phyloP scores from a whole-genome alignment of 2,888 invertebrate species.

The Megamerina dolium region DNA sequence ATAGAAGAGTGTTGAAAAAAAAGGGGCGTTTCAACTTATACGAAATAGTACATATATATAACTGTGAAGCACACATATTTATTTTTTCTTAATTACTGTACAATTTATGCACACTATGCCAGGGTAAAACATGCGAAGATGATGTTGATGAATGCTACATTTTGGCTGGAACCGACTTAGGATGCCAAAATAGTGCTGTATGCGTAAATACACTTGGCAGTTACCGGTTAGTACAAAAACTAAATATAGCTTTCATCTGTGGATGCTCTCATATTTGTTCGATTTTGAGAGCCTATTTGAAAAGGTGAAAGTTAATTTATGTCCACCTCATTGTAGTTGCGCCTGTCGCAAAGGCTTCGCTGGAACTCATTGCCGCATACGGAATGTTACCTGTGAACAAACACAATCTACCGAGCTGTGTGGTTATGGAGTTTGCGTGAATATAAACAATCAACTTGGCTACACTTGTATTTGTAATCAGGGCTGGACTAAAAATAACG shows the following conservation, averaged over 20 bases:
- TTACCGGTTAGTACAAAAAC: constrained; percentile 57
- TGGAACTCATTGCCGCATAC: constrained; percentile 76
- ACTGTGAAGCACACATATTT: no score
- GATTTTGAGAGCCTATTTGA: no score
- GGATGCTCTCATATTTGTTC: not conserved
- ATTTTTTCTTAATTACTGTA: no score
- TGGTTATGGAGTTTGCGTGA: constrained; percentile 81
- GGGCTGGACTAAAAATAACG: constrained; percentile 73
- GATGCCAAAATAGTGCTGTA: constrained; percentile 84
- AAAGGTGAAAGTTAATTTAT: no score
- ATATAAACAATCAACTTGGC: constrained; percentile 57
- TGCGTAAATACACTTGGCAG: constrained; percentile 75
- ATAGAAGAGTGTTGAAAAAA: not conserved
- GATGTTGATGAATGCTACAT: constrained; percentile 85
- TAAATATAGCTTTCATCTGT: not conserved
- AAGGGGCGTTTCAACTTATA: constrained; percentile 3
- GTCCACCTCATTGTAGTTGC: constrained; percentile 61
- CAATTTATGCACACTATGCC: no score
- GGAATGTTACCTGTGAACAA: constrained; percentile 64
- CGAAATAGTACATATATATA: no score
- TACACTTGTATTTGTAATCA: constrained; percentile 75
- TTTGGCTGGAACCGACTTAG: constrained; percentile 75
- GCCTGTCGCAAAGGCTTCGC: constrained; percentile 68
- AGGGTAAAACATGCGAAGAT: constrained; percentile 65
- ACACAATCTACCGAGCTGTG: constrained; percentile 71